These are phyloP conservation scores for Ascaphus truei DNA, from an alignment of 2,113 vertebrate genomes.

Conservation along the genomic window DNA sequence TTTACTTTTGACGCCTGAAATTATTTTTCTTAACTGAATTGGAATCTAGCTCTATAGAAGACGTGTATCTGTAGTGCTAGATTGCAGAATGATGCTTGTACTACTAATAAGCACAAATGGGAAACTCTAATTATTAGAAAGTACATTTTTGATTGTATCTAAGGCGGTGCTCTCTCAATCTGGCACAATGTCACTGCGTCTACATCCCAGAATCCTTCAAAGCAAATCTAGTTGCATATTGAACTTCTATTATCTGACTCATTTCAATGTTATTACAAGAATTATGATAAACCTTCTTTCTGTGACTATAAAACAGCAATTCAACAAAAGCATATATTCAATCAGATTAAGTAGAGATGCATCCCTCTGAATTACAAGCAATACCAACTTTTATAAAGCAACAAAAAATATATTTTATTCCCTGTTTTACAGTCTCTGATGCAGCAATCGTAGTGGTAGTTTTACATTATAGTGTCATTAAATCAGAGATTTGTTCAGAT, in stretches of 20 bases:
- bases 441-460: neutral
- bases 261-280: neutral
- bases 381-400: constrained; percentile 4
- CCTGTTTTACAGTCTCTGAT: constrained; percentile 7
- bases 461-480: constrained; percentile 25
- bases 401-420: constrained; percentile 23
- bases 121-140: too few species aligned
- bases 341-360: constrained; percentile 1
- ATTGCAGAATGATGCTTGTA: too few species aligned
- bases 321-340: neutral
- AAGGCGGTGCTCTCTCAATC: too few species aligned
- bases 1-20: too few species aligned
- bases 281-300: constrained; percentile 2
- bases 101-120: too few species aligned
- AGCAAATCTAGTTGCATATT: too few species aligned
- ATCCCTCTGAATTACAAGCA: constrained; percentile 5
- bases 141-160: too few species aligned
- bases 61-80: too few species aligned
- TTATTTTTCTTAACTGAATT: too few species aligned
- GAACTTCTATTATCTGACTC: neutral
- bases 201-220: too few species aligned
- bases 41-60: too few species aligned
- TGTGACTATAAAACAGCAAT: neutral
- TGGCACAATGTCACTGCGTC: too few species aligned
- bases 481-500: constrained; percentile 29